A percentile compares a stretch with the other conserved stretches of the same genome.
These are phyloP conservation scores for Zaprionus camerounensis DNA, from an alignment of 1,140 invertebrate species.

Conservation along the genomic window DNA sequence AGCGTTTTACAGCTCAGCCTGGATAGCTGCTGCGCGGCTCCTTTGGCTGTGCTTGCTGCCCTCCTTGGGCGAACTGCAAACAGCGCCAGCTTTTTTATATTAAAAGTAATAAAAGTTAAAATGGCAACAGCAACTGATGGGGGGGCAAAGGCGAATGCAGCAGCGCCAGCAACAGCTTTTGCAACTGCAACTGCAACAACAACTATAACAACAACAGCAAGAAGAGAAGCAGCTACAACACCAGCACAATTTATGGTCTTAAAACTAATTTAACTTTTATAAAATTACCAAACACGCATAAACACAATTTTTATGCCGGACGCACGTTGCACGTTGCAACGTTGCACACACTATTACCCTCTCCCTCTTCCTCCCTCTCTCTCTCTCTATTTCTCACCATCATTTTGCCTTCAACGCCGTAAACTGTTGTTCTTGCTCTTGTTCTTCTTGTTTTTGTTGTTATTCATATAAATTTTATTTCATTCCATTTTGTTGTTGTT, in stretches of 20 bases:
- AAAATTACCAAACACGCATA: conserved; percentile 83
- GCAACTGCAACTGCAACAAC: conserved; percentile 25
- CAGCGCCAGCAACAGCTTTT: conserved; percentile 37
- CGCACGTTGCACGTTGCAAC: conserved; percentile 57
- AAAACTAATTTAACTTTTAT: conserved; percentile 83
- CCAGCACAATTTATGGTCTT: conserved; percentile 76
- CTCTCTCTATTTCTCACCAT: conserved; percentile 36
- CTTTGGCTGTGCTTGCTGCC: conserved; percentile 23
- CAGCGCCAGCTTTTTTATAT: conserved; percentile 73
- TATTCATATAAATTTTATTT: conserved; percentile 83
- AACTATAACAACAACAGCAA: conserved; percentile 9
- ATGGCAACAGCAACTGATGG: conserved; percentile 43
- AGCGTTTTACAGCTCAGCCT: conserved; percentile 73
- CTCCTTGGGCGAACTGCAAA: conserved; percentile 1
- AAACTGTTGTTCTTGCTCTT: conserved; percentile 62
- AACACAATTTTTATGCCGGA: conserved; percentile 82
- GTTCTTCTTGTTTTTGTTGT: conserved; percentile 57
- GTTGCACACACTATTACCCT: conserved; percentile 41
- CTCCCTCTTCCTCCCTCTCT: neutral
- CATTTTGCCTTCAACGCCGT: conserved; percentile 43
- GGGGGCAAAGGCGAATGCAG: neutral
- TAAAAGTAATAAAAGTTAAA: conserved; percentile 83
- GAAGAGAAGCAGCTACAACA: conserved; percentile 37
- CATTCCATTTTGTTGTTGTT: conserved; percentile 71
- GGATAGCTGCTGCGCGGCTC: conserved; percentile 34